Percentiles rank a stretch among this genome's conserved stretches.
phyloP scores from a whole-genome alignment of 2,888 invertebrate genomes.

The Argyra leucocephala region DNA sequence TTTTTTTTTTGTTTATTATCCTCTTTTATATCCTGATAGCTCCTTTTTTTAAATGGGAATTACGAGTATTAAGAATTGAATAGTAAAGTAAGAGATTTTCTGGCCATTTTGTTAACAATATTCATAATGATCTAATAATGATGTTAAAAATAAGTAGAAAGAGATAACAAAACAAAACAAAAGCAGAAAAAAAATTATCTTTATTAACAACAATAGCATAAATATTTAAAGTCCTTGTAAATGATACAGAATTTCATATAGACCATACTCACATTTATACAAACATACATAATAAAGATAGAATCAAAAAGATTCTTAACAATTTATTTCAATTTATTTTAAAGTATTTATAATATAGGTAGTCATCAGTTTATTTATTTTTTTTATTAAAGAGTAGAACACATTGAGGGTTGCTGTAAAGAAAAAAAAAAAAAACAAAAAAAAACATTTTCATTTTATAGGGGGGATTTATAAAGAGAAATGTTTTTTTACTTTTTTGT shows the following conservation, averaged over 20 bases:
- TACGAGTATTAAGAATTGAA: too few species aligned
- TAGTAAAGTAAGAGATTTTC: too few species aligned
- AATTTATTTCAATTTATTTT: background rate
- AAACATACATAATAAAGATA: too few species aligned
- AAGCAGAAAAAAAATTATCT: background rate
- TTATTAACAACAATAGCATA: background rate
- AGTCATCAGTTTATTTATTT: background rate
- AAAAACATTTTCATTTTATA: too few species aligned
- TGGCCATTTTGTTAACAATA: background rate
- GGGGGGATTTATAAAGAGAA: background rate
- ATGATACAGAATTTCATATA: background rate
- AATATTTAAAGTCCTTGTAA: conserved; percentile 1
- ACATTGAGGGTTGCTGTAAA: background rate
- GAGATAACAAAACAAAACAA: background rate
- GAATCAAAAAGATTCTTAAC: too few species aligned
- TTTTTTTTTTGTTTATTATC: too few species aligned
- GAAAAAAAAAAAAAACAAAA: background rate
- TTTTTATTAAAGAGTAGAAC: background rate
- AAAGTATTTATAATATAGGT: background rate
- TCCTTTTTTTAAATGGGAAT: too few species aligned
- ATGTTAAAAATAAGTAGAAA: background rate
- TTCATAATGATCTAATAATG: background rate
- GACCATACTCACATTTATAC: too few species aligned
- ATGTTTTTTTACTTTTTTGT: background rate
- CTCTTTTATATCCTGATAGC: too few species aligned